Conservation (phyloP, 2,113 vertebrate species). For the Oryzias woworae region DNA sequence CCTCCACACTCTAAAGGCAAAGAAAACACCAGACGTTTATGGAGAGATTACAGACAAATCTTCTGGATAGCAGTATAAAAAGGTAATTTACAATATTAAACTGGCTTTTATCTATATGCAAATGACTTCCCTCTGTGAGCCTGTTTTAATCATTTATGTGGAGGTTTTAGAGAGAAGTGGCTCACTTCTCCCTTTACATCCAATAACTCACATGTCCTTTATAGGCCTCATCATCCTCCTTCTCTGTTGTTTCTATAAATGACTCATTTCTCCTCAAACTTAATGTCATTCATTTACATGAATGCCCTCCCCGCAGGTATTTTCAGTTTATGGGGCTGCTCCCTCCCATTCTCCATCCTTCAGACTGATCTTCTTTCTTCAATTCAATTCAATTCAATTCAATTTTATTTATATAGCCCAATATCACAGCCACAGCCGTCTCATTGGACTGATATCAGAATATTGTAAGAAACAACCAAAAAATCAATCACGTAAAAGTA, state of each 20-base stretch:
- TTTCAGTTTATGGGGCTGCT: slow-evolving; percentile 45
- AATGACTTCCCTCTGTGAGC: slow-evolving; percentile 55
- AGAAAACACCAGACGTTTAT: slow-evolving; percentile 61
- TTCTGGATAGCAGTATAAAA: slow-evolving; percentile 68
- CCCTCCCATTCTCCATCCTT: slow-evolving; percentile 26
- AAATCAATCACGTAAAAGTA: no score
- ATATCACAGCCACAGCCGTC: no score
- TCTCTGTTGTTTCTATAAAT: slow-evolving; percentile 23
- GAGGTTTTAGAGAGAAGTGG: slow-evolving; percentile 45
- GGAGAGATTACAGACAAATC: slow-evolving; percentile 72
- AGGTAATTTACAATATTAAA: slow-evolving; percentile 77
- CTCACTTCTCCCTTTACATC: slow-evolving; percentile 18
- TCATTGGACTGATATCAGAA: no score
- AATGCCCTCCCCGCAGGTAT: slow-evolving; percentile 38
- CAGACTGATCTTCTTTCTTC: slow-evolving; percentile 16
- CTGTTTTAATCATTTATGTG: slow-evolving; percentile 66
- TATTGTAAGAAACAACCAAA: no score
- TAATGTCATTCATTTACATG: slow-evolving; percentile 65
- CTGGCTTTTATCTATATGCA: slow-evolving; percentile 77
- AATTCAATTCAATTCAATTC: no score
- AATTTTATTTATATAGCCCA: no score
- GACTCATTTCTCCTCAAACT: slow-evolving; percentile 21
- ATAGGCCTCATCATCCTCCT: slow-evolving; percentile 48
- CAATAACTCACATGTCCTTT: slow-evolving; percentile 57
- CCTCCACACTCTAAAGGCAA: slow-evolving; percentile 29